Evolutionary conservation across 2,888 invertebrate species (phyloP).

Genomic region (Lasioglossum pauxillum): DNA sequence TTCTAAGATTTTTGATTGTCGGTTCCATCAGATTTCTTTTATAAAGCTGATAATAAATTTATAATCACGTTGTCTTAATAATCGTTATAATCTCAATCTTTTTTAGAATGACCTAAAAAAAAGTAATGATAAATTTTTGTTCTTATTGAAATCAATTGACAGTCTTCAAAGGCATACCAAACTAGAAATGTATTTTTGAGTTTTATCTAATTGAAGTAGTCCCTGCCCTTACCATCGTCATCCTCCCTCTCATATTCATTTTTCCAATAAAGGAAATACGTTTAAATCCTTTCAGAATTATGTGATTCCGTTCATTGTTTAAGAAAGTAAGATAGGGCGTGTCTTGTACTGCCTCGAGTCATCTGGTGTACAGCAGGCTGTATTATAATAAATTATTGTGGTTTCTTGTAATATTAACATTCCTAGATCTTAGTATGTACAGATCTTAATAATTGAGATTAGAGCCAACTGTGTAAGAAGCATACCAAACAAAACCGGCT

Average conservation of each 20-base stretch:
- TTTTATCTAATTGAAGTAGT: slow-evolving; percentile 70
- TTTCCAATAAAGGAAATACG: slow-evolving; percentile 71
- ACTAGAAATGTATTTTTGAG: slow-evolving; percentile 55
- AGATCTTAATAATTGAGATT: slow-evolving; percentile 78
- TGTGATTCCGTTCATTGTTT: slow-evolving; percentile 66
- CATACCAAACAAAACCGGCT: slow-evolving; percentile 62
- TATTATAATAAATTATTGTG: slow-evolving; percentile 84
- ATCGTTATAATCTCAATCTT: slow-evolving; percentile 42
- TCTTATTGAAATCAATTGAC: slow-evolving; percentile 43
- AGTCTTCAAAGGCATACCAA: slow-evolving; percentile 33
- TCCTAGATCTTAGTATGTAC: slow-evolving; percentile 80
- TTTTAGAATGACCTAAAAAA: slow-evolving; percentile 46
- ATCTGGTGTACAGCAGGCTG: slow-evolving; percentile 83
- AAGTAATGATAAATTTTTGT: slow-evolving; percentile 22
- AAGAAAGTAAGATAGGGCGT: slow-evolving; percentile 70
- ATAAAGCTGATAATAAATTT: slow-evolving; percentile 32
- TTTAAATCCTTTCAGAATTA: slow-evolving; percentile 61
- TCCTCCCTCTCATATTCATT: slow-evolving; percentile 78
- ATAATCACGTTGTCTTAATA: slow-evolving; percentile 34
- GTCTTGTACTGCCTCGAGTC: slow-evolving; percentile 81
- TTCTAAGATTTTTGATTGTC: slow-evolving; percentile 14
- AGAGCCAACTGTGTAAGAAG: slow-evolving; percentile 73
- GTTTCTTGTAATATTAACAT: slow-evolving; percentile 83
- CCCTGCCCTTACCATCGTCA: slow-evolving; percentile 80
- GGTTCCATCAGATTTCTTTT: slow-evolving; percentile 39